phyloP scores from a whole-genome alignment of 2,888 invertebrate genomes.

The Conomelus anceps region DNA sequence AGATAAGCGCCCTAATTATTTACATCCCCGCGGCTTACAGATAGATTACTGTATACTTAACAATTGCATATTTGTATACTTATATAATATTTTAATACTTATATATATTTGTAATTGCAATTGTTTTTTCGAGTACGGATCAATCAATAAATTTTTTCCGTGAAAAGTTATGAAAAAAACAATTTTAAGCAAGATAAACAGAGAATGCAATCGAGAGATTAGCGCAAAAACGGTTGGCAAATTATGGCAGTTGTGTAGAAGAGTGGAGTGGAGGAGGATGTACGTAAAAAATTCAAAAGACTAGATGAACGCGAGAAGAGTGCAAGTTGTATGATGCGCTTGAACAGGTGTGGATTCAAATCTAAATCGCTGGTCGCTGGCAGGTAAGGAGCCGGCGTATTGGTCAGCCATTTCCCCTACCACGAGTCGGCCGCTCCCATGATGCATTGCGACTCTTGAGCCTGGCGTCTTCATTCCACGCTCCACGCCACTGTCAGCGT shows the following conservation, averaged over 20 bases:
- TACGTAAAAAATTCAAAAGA: not conserved
- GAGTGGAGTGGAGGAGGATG: not conserved
- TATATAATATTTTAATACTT: no score
- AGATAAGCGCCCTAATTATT: no score
- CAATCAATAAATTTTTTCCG: no score
- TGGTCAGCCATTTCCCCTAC: not conserved
- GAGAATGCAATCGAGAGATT: not conserved
- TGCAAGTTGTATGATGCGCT: not conserved
- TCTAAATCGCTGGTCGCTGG: no score
- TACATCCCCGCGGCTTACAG: no score
- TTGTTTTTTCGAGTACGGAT: no score
- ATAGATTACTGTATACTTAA: no score
- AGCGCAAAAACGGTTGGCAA: not conserved
- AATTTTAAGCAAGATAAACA: not conserved
- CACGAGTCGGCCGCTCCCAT: not conserved
- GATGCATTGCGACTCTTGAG: not conserved
- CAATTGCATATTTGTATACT: no score
- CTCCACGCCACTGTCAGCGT: not conserved
- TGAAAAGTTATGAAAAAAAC: no score
- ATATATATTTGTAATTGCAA: no score
- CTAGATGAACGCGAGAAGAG: not conserved
- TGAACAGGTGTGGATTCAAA: not conserved
- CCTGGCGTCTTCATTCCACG: not conserved
- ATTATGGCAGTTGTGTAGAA: not conserved
- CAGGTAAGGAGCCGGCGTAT: not conserved